Base-by-base conservation (phyloP, 2,797 vertebrate species). In the Masticophis lateralis region DNA sequence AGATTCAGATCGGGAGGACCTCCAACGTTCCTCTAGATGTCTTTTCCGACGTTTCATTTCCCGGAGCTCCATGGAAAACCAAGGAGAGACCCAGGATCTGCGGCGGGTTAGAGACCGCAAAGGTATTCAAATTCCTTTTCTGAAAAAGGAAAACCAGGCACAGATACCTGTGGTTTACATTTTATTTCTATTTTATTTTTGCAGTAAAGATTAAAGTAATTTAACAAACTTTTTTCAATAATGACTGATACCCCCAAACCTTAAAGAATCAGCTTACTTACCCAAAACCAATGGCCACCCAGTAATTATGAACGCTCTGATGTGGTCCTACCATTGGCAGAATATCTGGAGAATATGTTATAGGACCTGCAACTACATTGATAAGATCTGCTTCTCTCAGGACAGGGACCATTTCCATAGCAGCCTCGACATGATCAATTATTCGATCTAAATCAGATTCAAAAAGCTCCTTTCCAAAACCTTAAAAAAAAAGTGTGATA, bases 401-500 rank as follows among this genome's bases (percentile, higher is more conserved):
- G 93, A 99, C 98, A 0, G 99, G 99, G 14, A 99, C 97, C 98
- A 98, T 98, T 95, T 99, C 98, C 99, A 99, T 99, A 91, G 99
- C 99, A 97, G 98, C 98, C 95, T 99, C 99, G 2, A 99, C 96
- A 5, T 99, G 97, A 27, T 99, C 98, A 98, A 98, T 99, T 95
- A 99, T 99, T 94, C 99, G 98, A 97, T 99, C 99, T n/a, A 99
- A 98, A 96, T 99, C 99, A 0, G 99, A 99, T 96, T 99, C 99
- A 97, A 99, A 99, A 95, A 99, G 97, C 95, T 99, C 99, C 96
- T 99, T 99, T 66, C 99, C 99, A 92, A 99, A 99, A 93, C 98
- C 99, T 99, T 83, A 96, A 22, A 95, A 57, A 57, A 95, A 95
- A 96, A 20, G 95, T 63, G 61, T 69, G 14, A 90, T 0, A 92